Percentiles rank a stretch among this genome's conserved stretches.
phyloP scores from a whole-genome alignment of 2,797 vertebrate genomes.

The Choloepus didactylus region DNA sequence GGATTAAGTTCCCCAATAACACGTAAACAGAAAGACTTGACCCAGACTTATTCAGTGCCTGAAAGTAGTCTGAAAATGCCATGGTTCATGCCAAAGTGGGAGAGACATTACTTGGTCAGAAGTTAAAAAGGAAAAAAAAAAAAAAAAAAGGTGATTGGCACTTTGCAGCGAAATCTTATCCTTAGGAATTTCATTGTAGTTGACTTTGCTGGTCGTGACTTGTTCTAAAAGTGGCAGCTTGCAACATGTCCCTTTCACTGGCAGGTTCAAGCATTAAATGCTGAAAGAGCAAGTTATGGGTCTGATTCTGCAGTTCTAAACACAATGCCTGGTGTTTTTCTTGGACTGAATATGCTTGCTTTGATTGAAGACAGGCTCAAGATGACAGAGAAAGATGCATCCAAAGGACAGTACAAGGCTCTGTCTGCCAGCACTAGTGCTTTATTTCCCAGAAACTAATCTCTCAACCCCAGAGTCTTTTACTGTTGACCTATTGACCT shows the following conservation, averaged over 20 bases:
- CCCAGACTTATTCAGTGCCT: fast-evolving
- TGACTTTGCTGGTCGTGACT: background rate
- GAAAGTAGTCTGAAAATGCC: background rate
- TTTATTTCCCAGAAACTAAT: fast-evolving
- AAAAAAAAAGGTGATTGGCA: background rate
- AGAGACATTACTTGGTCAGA: background rate
- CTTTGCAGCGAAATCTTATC: background rate
- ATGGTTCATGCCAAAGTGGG: background rate
- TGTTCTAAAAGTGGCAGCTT: background rate
- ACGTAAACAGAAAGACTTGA: fast-evolving
- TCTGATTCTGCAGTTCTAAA: background rate
- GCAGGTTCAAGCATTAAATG: background rate
- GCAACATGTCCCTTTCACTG: background rate
- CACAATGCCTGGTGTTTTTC: fast-evolving
- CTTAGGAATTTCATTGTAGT: background rate
- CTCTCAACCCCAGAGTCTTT: background rate
- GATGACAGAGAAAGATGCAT: too few species aligned
- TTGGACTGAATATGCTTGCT: fast-evolving
- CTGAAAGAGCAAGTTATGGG: fast-evolving
- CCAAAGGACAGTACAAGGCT: background rate
- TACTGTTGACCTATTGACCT: background rate
- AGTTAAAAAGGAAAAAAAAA: background rate
- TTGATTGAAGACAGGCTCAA: background rate
- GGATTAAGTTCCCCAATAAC: too few species aligned
- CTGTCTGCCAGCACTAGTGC: fast-evolving